phyloP scores from a whole-genome alignment of 1,140 invertebrate species.

The Scaptomyza hsui region DNA sequence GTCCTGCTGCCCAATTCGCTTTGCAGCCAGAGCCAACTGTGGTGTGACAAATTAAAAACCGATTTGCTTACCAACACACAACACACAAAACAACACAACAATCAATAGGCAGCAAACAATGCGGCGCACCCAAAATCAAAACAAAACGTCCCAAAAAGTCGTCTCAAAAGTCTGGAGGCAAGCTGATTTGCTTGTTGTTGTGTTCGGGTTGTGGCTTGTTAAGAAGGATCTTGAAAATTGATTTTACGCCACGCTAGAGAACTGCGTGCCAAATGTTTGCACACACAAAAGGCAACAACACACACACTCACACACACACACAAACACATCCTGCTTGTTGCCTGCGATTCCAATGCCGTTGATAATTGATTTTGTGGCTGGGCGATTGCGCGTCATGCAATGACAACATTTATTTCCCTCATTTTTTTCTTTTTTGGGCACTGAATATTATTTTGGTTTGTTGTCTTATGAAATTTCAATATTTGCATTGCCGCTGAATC shows the following conservation, averaged over 20 bases:
- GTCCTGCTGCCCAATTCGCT: slow-evolving; percentile 49
- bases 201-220: slow-evolving; percentile 54
- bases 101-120: slow-evolving; percentile 29
- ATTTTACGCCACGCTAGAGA: slow-evolving; percentile 70
- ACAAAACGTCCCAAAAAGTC: slow-evolving; percentile 41
- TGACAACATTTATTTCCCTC: slow-evolving; percentile 27
- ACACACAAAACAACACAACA: slow-evolving; percentile 39
- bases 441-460: slow-evolving; percentile 19
- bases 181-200: slow-evolving; percentile 35
- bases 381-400: slow-evolving; percentile 49
- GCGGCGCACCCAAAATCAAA: slow-evolving; percentile 67
- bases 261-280: slow-evolving; percentile 63
- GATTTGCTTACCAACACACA: slow-evolving; percentile 60
- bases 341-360: slow-evolving; percentile 54
- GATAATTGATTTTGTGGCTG: slow-evolving; percentile 83
- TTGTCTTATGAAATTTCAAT: slow-evolving; percentile 55
- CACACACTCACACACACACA: slow-evolving; percentile 1
- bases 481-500: slow-evolving; percentile 75
- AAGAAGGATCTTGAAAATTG: slow-evolving; percentile 68
- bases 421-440: slow-evolving; percentile 19
- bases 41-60: slow-evolving; percentile 75
- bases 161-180: slow-evolving; percentile 30
- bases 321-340: slow-evolving; percentile 46
- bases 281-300: slow-evolving; percentile 55
- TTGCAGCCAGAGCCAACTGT: slow-evolving; percentile 42